A percentile compares a stretch with the other conserved stretches of the same genome.
Evolutionary conservation across 2,888 invertebrate species (phyloP).

Genomic region (Agrochola circellaris): DNA sequence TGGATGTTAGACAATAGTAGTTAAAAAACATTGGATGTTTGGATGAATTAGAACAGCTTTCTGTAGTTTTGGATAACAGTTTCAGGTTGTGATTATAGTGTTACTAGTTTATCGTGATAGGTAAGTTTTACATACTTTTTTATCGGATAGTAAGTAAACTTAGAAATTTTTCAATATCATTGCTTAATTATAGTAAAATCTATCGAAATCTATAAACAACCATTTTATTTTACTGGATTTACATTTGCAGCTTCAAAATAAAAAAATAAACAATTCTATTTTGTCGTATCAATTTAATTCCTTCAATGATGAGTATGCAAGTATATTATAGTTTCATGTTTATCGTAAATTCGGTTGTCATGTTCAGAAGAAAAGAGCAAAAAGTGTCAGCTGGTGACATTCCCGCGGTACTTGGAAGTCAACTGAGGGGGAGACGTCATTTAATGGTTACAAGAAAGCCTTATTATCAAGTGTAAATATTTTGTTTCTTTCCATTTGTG

Average conservation of each 20-base stretch:
- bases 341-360: slow-evolving; percentile 41
- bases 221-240: not conserved
- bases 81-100: slow-evolving; percentile 50
- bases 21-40: slow-evolving; percentile 35
- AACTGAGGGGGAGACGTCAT: slow-evolving; percentile 43
- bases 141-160: not conserved
- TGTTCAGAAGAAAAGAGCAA: slow-evolving; percentile 45
- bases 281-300: not conserved
- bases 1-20: slow-evolving; percentile 30
- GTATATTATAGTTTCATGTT: slow-evolving; percentile 12
- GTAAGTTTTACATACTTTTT: slow-evolving; percentile 37
- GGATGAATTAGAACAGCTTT: slow-evolving; percentile 26
- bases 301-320: not conserved
- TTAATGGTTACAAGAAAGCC: slow-evolving; percentile 44
- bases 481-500: slow-evolving; percentile 28
- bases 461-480: slow-evolving; percentile 47
- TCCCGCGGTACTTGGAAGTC: slow-evolving; percentile 52
- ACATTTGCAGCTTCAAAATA: not conserved
- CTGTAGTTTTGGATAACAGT: slow-evolving; percentile 47
- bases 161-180: not conserved
- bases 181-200: not conserved
- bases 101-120: slow-evolving; percentile 50
- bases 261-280: not conserved
- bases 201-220: not conserved
- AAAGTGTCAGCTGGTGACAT: slow-evolving; percentile 43